These are phyloP conservation scores for Plebejus argus DNA, from an alignment of 2,888 invertebrate species.

Conservation along the genomic window DNA sequence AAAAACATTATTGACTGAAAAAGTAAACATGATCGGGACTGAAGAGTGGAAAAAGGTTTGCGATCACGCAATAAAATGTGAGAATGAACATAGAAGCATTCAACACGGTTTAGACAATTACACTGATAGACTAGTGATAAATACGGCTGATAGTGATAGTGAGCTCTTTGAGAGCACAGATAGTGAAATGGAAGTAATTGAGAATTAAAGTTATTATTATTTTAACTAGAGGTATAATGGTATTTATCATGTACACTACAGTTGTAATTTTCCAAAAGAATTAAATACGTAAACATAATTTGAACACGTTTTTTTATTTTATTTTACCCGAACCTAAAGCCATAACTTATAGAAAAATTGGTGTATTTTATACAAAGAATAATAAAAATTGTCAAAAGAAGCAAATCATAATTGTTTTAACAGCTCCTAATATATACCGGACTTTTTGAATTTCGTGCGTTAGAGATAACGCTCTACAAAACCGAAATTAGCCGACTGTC, in stretches of 20 bases:
- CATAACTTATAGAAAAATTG: conserved; percentile 31
- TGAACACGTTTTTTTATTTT: background rate
- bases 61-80: too few relatives aligned
- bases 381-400: conserved; percentile 3
- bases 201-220: background rate
- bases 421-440: too few relatives aligned
- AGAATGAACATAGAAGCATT: conserved; percentile 9
- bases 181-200: conserved; percentile 36
- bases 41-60: too few relatives aligned
- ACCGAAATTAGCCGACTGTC: too few relatives aligned
- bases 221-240: conserved; percentile 23
- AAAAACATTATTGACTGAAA: too few relatives aligned
- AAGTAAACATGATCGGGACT: too few relatives aligned
- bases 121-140: conserved; percentile 31
- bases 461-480: too few relatives aligned
- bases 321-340: conserved; percentile 31
- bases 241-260: conserved; percentile 25
- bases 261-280: background rate
- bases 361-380: conserved; percentile 31
- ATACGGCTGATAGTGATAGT: conserved; percentile 29
- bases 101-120: conserved; percentile 35
- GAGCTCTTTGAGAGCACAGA: conserved; percentile 31
- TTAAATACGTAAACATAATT: conserved; percentile 1
- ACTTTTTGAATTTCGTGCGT: too few relatives aligned
- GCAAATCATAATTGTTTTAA: too few relatives aligned